These are phyloP conservation scores for Gavialis gangeticus DNA, from an alignment of 2,113 vertebrate species.

Conservation along the genomic window DNA sequence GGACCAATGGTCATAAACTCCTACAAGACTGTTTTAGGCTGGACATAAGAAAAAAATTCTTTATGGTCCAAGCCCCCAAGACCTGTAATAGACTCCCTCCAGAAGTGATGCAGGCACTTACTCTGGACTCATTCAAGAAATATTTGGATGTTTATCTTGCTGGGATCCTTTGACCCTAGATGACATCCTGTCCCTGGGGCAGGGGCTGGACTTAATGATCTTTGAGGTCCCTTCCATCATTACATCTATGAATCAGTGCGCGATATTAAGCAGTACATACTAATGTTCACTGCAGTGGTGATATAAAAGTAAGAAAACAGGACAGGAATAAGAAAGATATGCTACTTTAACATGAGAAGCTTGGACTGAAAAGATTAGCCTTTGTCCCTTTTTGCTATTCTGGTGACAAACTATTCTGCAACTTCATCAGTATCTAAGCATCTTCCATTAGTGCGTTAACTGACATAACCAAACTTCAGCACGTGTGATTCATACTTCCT, in stretches of 20 bases:
- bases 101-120: too few relatives aligned
- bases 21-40: too few relatives aligned
- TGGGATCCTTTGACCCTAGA: too few relatives aligned
- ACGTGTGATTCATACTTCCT: accelerated
- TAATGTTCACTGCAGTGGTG: neutral
- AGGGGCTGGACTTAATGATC: too few relatives aligned
- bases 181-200: too few relatives aligned
- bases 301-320: neutral
- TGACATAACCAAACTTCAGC: neutral
- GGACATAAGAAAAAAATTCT: too few relatives aligned
- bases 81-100: too few relatives aligned
- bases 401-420: neutral
- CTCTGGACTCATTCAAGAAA: too few relatives aligned
- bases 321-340: neutral
- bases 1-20: too few relatives aligned
- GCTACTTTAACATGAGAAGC: neutral
- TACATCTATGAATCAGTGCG: neutral
- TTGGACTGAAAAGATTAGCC: neutral
- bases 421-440: accelerated
- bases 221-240: too few relatives aligned
- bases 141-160: too few relatives aligned
- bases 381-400: neutral
- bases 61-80: too few relatives aligned
- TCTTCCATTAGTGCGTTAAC: neutral
- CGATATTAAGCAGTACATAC: neutral